Base-by-base conservation (phyloP, 2,888 invertebrate species). In the Caenorhabditis sp. region DNA sequence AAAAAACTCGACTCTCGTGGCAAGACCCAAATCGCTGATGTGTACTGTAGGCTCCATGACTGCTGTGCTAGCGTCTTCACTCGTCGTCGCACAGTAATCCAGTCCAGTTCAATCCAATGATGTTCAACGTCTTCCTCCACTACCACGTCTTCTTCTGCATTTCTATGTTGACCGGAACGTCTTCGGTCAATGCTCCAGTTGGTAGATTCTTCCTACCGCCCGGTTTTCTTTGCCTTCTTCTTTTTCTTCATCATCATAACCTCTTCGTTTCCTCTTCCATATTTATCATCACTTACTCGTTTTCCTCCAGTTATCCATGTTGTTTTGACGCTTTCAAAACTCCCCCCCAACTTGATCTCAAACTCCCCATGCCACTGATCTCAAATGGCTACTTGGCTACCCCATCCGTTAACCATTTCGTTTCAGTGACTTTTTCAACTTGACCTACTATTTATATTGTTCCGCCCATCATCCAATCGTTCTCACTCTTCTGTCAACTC, bases 201-300 rank as follows among this genome's bases (percentile, higher is more conserved):
- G 76, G 76, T 76, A 76, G 76, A 76, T 76, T 76, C 40, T 76
- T 76, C 76, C 76, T 76, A 76, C 76, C 76, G 40, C 55, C 28
- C 32, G 2, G 9, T 3, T 13, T 40, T 40, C 40, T 40, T n/a
- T n/a, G n/a, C n/a, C n/a, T n/a, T n/a, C n/a, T n/a, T n/a, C n/a
- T n/a, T n/a, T n/a, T n/a, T n/a, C n/a, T n/a, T 72, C 76, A 76
- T 61, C 51, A n/a, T 26, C 40, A 74, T 76, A 76, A 60, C 55
- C 53, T 40, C 18, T 28, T 24, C 35, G n/a, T 44, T 67, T 67
- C 40, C 20, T 18, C 22, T n/a, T n/a, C n/a, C n/a, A n/a, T 72
- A 67, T 67, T 61, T 40, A n/a, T 26, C 40, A 74, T 76, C 67
- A 60, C 55, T 37, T 40, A 13, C 20, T 24, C 35, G n/a, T 44